phyloP scores from a whole-genome alignment of 2,113 vertebrate species.

The Smithornis capensis region DNA sequence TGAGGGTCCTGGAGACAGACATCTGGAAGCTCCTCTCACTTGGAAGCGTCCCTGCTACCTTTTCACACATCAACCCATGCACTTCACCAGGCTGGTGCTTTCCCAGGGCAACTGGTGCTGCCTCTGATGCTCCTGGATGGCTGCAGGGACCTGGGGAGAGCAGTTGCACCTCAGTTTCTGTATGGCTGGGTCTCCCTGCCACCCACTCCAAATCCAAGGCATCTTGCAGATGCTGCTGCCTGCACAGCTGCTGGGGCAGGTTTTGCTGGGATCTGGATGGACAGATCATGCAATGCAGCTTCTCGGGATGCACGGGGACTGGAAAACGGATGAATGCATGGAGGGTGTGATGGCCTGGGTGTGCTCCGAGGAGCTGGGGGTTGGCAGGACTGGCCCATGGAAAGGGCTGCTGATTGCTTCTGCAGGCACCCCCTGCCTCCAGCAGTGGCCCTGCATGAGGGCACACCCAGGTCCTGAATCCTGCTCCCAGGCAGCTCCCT shows the following conservation, averaged over 20 bases:
- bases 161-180: accelerated
- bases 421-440: not conserved
- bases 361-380: not conserved
- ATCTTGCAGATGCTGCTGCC: not conserved
- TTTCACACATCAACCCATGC: accelerated
- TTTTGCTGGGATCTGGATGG: not conserved
- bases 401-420: not conserved
- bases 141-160: not conserved
- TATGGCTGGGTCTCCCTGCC: not conserved
- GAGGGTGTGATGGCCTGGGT: not conserved
- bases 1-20: not conserved
- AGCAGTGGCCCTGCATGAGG: not conserved
- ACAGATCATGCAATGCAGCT: not conserved
- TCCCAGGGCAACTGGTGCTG: accelerated
- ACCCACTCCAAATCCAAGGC: accelerated
- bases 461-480: accelerated
- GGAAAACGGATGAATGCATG: accelerated
- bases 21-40: not conserved
- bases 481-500: not conserved
- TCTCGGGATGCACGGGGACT: not conserved
- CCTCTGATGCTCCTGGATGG: not conserved
- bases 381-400: accelerated
- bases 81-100: not conserved
- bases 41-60: not conserved
- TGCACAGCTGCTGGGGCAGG: not conserved